Evolutionary conservation across 2,797 vertebrate species (phyloP).

Genomic region (Leontocebus nigricollis): DNA sequence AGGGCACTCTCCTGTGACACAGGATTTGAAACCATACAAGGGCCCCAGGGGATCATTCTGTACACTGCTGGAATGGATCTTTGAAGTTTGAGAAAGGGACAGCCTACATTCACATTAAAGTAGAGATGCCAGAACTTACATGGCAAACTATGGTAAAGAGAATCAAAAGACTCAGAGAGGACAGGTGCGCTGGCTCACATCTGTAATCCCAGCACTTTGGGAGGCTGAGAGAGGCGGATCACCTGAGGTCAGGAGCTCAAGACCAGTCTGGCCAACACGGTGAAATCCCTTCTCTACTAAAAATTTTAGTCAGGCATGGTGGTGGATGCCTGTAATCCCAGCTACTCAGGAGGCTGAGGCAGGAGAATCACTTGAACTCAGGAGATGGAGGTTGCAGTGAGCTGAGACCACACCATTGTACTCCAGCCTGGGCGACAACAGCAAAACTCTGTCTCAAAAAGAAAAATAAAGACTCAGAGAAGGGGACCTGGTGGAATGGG

Average conservation of each 20-base stretch:
- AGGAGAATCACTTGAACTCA: not conserved
- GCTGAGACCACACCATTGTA: not conserved
- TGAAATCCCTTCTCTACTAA: not conserved
- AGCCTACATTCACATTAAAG: not conserved
- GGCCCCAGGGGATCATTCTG: not conserved
- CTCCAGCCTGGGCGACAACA: not conserved
- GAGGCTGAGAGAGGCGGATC: not conserved
- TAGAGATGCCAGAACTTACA: no score
- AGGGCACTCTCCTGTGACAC: not conserved
- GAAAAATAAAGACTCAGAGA: no score
- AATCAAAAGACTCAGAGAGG: no score
- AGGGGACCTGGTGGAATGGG: no score
- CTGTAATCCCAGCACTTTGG: not conserved
- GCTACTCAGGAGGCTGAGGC: not conserved
- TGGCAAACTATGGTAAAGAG: no score
- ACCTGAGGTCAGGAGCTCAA: not conserved
- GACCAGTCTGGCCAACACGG: not conserved
- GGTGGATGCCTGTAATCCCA: not conserved
- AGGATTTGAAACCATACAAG: not conserved
- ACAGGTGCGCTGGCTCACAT: no score
- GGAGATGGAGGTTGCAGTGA: not conserved
- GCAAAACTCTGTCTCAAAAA: not conserved
- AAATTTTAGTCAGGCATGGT: no score
- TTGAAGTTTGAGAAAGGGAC: not conserved
- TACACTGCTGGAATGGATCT: not conserved